Percentiles rank a stretch among this genome's conserved stretches.
Evolutionary conservation across 2,113 vertebrate species (phyloP).

Genomic region (Eubucco bourcierii): DNA sequence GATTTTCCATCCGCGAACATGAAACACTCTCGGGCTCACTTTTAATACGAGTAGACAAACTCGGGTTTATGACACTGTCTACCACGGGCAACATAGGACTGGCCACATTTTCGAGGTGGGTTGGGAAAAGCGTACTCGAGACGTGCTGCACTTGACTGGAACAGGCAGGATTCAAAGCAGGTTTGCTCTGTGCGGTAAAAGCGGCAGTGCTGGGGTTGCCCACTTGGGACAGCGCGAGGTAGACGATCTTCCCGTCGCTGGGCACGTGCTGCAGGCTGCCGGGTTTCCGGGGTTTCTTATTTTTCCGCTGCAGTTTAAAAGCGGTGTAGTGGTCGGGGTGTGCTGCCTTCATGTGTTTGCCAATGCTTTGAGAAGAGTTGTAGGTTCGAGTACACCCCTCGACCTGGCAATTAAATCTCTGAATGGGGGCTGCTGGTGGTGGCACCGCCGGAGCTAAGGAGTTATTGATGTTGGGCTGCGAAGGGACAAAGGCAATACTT

Average conservation of each 20-base stretch:
- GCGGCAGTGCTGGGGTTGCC: constrained; percentile 56
- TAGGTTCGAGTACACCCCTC: constrained; percentile 89
- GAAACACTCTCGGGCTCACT: constrained; percentile 71
- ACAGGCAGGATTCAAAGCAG: constrained; percentile 60
- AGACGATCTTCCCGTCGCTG: constrained; percentile 72
- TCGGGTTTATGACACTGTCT: constrained; percentile 73
- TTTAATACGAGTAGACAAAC: constrained; percentile 76
- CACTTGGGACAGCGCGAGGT: constrained; percentile 69
- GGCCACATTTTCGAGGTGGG: constrained; percentile 80
- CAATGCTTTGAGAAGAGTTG: constrained; percentile 89
- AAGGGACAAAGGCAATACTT: constrained; percentile 68
- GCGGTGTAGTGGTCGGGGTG: constrained; percentile 90
- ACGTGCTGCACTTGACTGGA: constrained; percentile 72
- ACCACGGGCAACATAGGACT: constrained; percentile 81
- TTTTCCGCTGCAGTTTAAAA: constrained; percentile 86
- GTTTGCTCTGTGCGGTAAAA: constrained; percentile 79
- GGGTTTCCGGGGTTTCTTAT: constrained; percentile 77
- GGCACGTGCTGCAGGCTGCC: constrained; percentile 40
- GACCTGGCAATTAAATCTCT: constrained; percentile 88
- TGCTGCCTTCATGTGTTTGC: constrained; percentile 93
- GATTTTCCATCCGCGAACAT: constrained; percentile 72
- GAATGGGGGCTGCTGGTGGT: constrained; percentile 65
- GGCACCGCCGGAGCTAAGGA: constrained; percentile 65
- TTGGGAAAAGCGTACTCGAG: constrained; percentile 76
- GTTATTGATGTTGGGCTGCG: constrained; percentile 59